These are phyloP conservation scores for Battus philenor DNA, from an alignment of 1,140 invertebrate species.

Conservation along the genomic window DNA sequence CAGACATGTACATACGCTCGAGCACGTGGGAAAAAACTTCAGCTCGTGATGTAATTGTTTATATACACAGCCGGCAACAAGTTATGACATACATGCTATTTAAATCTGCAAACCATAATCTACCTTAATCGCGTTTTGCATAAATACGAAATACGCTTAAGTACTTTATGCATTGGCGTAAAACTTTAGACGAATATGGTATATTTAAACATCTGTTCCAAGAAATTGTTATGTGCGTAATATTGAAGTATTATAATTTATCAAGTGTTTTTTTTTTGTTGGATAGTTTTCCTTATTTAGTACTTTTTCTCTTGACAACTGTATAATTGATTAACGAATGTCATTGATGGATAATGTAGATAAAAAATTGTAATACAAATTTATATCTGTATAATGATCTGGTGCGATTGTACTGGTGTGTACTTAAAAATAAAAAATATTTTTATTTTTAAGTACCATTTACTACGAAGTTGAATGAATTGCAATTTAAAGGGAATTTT, in stretches of 20 bases:
- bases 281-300: constrained; percentile 1
- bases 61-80: constrained; percentile 26
- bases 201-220: constrained; percentile 23
- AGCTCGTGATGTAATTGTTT: constrained; percentile 48
- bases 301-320: too few relatives aligned
- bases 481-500: neutral
- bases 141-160: constrained; percentile 16
- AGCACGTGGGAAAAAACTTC: constrained; percentile 45
- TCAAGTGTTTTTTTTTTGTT: constrained; percentile 2
- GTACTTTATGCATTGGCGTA: constrained; percentile 1
- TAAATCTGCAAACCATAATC: constrained; percentile 11
- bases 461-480: neutral
- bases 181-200: constrained; percentile 9
- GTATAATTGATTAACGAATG: neutral
- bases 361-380: neutral
- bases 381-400: neutral
- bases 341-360: neutral
- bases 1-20: constrained; percentile 18
- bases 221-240: constrained; percentile 26
- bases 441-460: neutral
- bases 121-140: neutral
- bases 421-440: neutral
- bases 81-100: constrained; percentile 6
- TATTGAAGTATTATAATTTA: constrained; percentile 10
- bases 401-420: neutral